Evolutionary conservation across 2,113 vertebrate genomes (phyloP).

Genomic region (Helogale parvula): DNA sequence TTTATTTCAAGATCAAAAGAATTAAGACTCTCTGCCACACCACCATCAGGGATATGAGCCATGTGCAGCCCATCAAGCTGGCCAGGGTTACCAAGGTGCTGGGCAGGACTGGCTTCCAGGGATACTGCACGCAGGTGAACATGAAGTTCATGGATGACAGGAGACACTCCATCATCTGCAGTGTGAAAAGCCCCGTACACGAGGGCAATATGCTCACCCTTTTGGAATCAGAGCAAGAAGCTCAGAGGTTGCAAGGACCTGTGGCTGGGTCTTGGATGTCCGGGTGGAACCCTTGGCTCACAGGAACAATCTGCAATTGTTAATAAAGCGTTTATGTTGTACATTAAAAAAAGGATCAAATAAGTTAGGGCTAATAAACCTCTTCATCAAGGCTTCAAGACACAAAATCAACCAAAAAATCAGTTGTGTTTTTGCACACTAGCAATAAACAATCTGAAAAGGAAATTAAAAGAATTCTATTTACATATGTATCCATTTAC

Average conservation of each 20-base stretch:
- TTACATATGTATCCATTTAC: neutral
- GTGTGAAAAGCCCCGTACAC: conserved; percentile 96
- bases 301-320: neutral
- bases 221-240: conserved; percentile 96
- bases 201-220: conserved; percentile 97
- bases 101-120: conserved; percentile 98
- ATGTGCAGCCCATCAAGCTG: conserved; percentile 96
- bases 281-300: neutral
- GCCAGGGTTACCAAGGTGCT: conserved; percentile 97
- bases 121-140: conserved; percentile 98
- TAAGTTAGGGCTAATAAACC: neutral
- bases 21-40: neutral
- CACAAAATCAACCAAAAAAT: neutral
- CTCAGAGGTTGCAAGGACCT: conserved; percentile 89
- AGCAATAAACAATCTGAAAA: neutral
- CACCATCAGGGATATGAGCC: conserved; percentile 94
- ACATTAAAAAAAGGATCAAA: neutral
- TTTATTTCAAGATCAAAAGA: neutral
- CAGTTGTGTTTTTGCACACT: neutral
- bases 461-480: neutral
- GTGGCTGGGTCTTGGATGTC: conserved; percentile 20
- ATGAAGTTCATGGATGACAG: conserved; percentile 99
- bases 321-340: conserved; percentile 60
- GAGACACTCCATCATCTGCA: conserved; percentile 97
- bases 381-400: neutral